Conservation (phyloP, 2,888 invertebrate genomes). For the Antheraea assamensis region DNA sequence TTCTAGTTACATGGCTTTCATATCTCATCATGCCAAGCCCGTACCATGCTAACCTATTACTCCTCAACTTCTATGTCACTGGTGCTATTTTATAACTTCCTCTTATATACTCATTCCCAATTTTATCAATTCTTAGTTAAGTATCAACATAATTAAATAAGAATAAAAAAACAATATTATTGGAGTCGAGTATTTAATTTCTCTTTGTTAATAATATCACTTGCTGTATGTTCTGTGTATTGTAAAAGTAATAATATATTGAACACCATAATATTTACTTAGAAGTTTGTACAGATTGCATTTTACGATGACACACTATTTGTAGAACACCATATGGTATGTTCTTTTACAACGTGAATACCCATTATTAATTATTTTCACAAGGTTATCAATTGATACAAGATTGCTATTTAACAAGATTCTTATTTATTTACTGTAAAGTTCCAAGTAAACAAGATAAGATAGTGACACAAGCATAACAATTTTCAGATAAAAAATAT, state of each 20-base stretch:
- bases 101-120: no score
- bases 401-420: background rate
- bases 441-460: constrained; percentile 12
- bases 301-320: background rate
- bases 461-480: background rate
- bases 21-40: no score
- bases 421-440: background rate
- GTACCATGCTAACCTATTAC: no score
- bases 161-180: background rate
- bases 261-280: background rate
- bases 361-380: constrained; percentile 9
- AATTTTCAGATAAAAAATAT: constrained; percentile 7
- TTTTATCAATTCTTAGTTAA: no score
- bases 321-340: background rate
- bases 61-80: no score
- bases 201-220: background rate
- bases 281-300: background rate
- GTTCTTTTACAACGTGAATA: background rate
- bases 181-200: background rate
- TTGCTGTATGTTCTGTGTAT: background rate
- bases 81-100: no score
- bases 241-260: background rate
- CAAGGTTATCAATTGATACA: constrained; percentile 17
- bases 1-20: no score
- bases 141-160: no score